phyloP scores from a whole-genome alignment of 2,113 vertebrate genomes.

The Galemys pyrenaicus region DNA sequence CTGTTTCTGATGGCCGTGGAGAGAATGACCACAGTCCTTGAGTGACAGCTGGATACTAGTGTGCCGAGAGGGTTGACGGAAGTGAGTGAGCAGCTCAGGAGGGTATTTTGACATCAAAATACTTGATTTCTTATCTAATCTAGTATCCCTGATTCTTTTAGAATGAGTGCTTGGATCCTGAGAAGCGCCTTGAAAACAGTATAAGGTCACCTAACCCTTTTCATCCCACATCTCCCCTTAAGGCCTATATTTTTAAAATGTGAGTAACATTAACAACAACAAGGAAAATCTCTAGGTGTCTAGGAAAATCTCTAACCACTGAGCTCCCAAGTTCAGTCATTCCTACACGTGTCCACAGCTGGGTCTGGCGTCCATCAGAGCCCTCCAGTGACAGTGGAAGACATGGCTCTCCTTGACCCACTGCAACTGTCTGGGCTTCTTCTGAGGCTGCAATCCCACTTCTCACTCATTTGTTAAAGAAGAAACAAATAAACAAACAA shows the following conservation, averaged over 20 bases:
- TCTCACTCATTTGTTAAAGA: background rate
- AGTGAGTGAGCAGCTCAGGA: background rate
- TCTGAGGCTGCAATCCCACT: background rate
- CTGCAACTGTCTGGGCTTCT: rapidly evolving
- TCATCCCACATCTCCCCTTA: background rate
- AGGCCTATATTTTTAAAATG: background rate
- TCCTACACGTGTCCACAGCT: background rate
- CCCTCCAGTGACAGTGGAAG: background rate
- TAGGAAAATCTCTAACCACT: background rate
- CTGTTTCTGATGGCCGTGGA: background rate
- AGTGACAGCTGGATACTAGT: background rate
- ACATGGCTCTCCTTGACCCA: background rate
- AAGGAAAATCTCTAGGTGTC: background rate
- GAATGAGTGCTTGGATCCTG: background rate
- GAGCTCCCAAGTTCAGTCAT: background rate
- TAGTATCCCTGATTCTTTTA: background rate
- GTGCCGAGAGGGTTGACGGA: background rate
- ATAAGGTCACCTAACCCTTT: background rate
- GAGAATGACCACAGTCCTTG: background rate
- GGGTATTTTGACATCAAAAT: background rate
- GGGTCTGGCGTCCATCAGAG: background rate
- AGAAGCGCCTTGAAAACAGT: background rate
- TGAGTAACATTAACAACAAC: background rate
- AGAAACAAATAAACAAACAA: too few species aligned
- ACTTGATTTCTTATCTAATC: background rate